Base-by-base conservation (phyloP, 2,113 vertebrate genomes). In the Oncorhynchus nerka region DNA sequence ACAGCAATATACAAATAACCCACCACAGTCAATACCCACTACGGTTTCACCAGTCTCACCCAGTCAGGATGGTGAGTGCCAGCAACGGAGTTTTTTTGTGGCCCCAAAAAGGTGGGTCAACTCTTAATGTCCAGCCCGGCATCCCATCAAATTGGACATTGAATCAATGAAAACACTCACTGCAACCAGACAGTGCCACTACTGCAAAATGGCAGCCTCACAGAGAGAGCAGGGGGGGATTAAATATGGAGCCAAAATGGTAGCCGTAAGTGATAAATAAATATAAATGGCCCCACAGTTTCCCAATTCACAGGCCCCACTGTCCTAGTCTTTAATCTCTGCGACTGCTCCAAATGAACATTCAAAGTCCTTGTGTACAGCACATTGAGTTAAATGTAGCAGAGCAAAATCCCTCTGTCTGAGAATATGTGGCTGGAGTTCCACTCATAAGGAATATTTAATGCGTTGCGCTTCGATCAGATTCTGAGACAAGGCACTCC, bases 381-480 rank as follows among this genome's bases (percentile, higher is more conserved):
- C 28, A 28, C 28, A 28, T 28, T 28, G 28, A 28, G 28, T 28
- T 28, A 28, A 28, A 28, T 28, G 3, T 28, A 28, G 28, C 28
- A 28, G 4, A 28, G 28, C 28, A 4, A 83, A 86, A 88, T 81
- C 85, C 87, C 85, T 87, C 85, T 87, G 39, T 71, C 85, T 85
- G 86, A 84, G 87, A 85, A 85, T 85, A 84, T 90, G 84, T 88
- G 88, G 86, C 84, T 87, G 89, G 88, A 89, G 86, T 82, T 88
- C 88, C 81, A 90, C 91, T 91, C 90, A 92, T 90, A 90, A 88
- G 86, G 88, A 92, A 92, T 92, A 45, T 45, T 45, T 45, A 45
- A 45, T 45, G 9, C 2, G 39, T 45, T 11, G 2, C 9, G 0
- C 39, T 45, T 45, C 9, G 9, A 12, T 39, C 39, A 8, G 39